Evolutionary conservation across 1,140 invertebrate species (phyloP), one percentile per base, ranked within the genome.

Genomic region (Ectropis grisescens): DNA sequence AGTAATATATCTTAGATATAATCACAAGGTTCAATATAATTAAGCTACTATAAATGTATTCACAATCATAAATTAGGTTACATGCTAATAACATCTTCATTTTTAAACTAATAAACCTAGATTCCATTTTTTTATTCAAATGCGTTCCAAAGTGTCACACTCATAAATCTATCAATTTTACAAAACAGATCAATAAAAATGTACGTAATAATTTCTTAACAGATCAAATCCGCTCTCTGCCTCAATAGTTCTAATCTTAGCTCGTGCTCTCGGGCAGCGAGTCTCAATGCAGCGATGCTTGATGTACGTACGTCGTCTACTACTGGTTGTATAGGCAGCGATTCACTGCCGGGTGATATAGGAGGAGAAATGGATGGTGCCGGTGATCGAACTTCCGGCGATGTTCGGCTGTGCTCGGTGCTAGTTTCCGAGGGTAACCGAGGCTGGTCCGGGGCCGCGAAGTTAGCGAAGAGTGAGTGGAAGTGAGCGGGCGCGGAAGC

Each of bases 191-290:
- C n/a, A n/a, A n/a, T n/a, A n/a, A n/a, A n/a, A n/a, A n/a, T n/a
- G n/a, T n/a, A n/a, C n/a, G n/a, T n/a, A n/a, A n/a, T n/a, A n/a
- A n/a, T n/a, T n/a, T n/a, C n/a, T 74, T 44, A 72, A 54, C 72
- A 81, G 23, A 81, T 81, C 27, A 81, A 52, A 51, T 81, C 69
- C 13, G 75, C 64, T 41, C 76, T 91, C 60, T 94, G 93, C 24
- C 92, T 82, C 35, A 94, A 59, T 83, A 95, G 85, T 67, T 95
- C 93, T 47, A 95, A 74, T 57, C 92, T 88, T n/a, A 96, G 82
- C 66, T 96, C 94, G 66, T 98, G 95, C 68, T 98, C 95, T 2
- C 95, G 84, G 0, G 96, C 96, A 52, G 96, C 95, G 1, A 96
- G 75, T 34, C 96, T 81, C n/a, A 98, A 83, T 0, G 94, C 92